phyloP scores from a whole-genome alignment of 1,140 invertebrate species.

The Trichonephila clavipes region DNA sequence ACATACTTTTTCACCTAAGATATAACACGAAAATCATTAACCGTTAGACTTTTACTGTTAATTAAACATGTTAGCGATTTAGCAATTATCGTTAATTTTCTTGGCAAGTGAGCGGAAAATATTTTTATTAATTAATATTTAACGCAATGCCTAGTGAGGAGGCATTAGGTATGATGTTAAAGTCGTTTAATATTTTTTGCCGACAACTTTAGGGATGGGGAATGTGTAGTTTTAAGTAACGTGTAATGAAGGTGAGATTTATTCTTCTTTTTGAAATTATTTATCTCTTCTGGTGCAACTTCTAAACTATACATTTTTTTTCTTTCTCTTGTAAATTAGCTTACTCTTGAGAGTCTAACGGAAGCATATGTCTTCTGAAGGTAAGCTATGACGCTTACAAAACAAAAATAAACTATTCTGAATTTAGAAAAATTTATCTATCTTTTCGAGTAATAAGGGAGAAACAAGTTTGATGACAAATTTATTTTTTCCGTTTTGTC shows the following conservation, averaged over 20 bases:
- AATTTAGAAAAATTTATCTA: constrained; percentile 12
- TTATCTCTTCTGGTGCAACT: constrained; percentile 29
- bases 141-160: constrained; percentile 41
- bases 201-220: constrained; percentile 1
- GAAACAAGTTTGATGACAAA: not conserved
- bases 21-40: constrained; percentile 67
- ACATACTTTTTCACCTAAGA: constrained; percentile 36
- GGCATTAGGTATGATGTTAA: constrained; percentile 22
- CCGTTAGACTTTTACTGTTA: constrained; percentile 64
- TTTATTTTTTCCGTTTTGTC: not conserved
- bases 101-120: constrained; percentile 55
- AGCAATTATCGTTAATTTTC: constrained; percentile 72
- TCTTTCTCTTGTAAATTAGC: not conserved
- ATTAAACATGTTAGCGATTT: constrained; percentile 70
- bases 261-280: constrained; percentile 24
- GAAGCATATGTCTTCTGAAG: not conserved
- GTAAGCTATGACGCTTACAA: not conserved
- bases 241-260: not conserved
- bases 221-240: not conserved
- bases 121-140: constrained; percentile 71
- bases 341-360: not conserved
- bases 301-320: not conserved
- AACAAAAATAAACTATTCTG: not conserved
- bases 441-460: not conserved
- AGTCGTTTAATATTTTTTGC: constrained; percentile 42